Percentiles rank a stretch among this genome's conserved stretches.
Conservation (phyloP, 2,888 invertebrate species). For the Folsomia candida region DNA sequence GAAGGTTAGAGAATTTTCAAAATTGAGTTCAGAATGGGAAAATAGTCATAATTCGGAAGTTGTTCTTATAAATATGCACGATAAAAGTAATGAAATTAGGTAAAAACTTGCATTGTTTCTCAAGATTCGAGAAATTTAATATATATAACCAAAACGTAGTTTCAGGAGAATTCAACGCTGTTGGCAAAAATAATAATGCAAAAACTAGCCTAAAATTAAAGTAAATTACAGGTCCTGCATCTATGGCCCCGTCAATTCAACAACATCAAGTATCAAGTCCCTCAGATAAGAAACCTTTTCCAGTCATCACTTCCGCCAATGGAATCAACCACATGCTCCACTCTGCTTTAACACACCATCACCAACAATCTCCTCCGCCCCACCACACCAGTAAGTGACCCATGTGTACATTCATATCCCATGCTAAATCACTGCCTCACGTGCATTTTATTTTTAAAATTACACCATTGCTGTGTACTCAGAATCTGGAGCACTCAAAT, state of each 20-base stretch:
- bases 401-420: background rate
- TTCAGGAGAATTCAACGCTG: no score
- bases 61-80: no score
- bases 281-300: constrained; percentile 27
- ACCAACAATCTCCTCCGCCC: constrained; percentile 9
- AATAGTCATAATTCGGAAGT: background rate
- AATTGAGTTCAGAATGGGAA: no score
- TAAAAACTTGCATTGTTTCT: no score
- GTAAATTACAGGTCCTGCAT: constrained; percentile 1
- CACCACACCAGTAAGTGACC: background rate
- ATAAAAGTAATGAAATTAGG: no score
- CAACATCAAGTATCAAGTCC: constrained; percentile 13
- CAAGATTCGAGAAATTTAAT: no score
- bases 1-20: no score
- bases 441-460: background rate
- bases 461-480: background rate
- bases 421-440: background rate
- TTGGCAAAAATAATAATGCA: no score
- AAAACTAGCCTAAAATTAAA: no score
- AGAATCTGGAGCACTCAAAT: constrained; percentile 10
- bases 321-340: constrained; percentile 31
- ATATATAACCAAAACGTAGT: no score
- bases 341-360: constrained; percentile 30
- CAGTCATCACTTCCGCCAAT: constrained; percentile 13
- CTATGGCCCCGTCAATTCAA: constrained; percentile 9